These are phyloP conservation scores for Quadriops clusia DNA, from an alignment of 2,888 invertebrate genomes.

Conservation along the genomic window DNA sequence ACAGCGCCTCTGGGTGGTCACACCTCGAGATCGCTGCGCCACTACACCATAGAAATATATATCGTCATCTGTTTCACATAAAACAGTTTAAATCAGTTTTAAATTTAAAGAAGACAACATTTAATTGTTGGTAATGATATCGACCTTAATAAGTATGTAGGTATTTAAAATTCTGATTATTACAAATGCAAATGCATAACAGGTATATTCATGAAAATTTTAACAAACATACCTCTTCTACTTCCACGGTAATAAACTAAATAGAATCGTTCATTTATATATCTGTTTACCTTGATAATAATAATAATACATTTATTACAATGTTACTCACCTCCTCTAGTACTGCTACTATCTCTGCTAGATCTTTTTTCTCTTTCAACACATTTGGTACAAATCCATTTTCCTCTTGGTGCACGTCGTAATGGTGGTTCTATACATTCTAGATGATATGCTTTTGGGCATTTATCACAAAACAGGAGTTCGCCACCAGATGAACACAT, in stretches of 20 bases:
- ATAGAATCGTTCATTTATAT: too few species aligned
- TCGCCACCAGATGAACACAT: conserved; percentile 55
- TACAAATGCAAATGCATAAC: too few species aligned
- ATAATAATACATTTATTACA: too few species aligned
- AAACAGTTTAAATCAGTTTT: conserved; percentile 6
- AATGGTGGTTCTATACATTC: conserved; percentile 59
- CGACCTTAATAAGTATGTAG: too few species aligned
- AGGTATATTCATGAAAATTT: too few species aligned
- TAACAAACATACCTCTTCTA: too few species aligned
- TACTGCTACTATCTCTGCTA: conserved; percentile 10
- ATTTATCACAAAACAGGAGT: conserved; percentile 50
- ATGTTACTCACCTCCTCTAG: conserved; percentile 11
- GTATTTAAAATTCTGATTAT: too few species aligned
- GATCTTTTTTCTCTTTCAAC: conserved; percentile 5
- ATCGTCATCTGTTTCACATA: conserved; percentile 11
- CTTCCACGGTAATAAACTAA: too few species aligned
- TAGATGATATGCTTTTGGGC: conserved; percentile 54
- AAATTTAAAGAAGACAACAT: too few species aligned
- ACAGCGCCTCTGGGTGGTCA: conserved; percentile 41
- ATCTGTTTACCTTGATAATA: too few species aligned
- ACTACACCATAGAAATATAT: conserved; percentile 26
- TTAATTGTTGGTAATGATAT: too few species aligned
- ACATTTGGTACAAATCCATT: conserved; percentile 51
- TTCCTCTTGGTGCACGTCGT: conserved; percentile 47
- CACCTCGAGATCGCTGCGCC: conserved; percentile 41